Percentiles rank a stretch among this genome's conserved stretches.
Evolutionary conservation across 1,140 invertebrate species (phyloP).

Genomic region (Pachyrhynchus sulphureomaculatus): DNA sequence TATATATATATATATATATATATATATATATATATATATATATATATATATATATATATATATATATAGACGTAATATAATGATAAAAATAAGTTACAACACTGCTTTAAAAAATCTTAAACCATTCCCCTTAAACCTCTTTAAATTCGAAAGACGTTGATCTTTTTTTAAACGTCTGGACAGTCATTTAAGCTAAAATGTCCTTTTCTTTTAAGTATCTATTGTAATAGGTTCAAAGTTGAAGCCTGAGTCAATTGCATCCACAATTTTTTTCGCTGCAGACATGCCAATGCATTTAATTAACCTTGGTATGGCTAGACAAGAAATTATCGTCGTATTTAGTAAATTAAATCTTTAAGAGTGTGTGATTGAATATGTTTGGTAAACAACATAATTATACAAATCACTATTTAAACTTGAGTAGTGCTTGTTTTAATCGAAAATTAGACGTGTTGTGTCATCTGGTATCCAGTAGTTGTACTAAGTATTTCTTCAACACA

Average conservation of each 20-base stretch:
- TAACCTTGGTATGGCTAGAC: constrained; percentile 9
- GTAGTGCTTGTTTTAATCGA: background rate
- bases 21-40: too few species aligned
- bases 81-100: too few species aligned
- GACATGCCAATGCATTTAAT: constrained; percentile 10
- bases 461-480: too few species aligned
- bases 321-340: constrained; percentile 3
- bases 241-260: background rate
- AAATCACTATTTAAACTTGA: too few species aligned
- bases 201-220: constrained; percentile 17
- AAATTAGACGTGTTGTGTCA: background rate
- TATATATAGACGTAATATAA: too few species aligned
- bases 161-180: constrained; percentile 17
- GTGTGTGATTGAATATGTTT: background rate
- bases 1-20: too few species aligned
- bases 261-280: background rate
- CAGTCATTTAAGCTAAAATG: constrained; percentile 11
- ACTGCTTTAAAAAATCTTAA: too few species aligned
- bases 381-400: constrained; percentile 2
- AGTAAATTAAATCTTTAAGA: background rate
- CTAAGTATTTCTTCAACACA: too few species aligned
- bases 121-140: background rate
- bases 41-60: too few species aligned
- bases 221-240: constrained; percentile 19
- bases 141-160: background rate